Percentiles rank a stretch among this genome's conserved stretches.
phyloP scores from a whole-genome alignment of 2,797 vertebrate species.

The Catharus ustulatus region DNA sequence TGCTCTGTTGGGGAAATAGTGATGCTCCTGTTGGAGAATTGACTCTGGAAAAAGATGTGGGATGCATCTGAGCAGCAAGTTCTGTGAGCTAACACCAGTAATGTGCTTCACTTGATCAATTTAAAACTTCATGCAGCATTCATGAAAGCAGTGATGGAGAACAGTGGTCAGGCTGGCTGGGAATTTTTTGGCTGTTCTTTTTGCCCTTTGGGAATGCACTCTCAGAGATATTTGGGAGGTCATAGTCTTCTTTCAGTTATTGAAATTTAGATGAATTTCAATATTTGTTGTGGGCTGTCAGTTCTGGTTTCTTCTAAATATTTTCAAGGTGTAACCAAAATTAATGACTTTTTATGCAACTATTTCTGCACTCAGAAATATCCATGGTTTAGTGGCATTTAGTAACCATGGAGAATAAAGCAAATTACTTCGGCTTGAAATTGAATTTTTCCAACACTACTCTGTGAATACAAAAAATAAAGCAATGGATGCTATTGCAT shows the following conservation, averaged over 20 bases:
- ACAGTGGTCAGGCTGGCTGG: not conserved
- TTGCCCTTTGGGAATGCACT: not conserved
- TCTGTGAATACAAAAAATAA: not conserved
- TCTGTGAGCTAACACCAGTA: not conserved
- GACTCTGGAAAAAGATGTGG: not conserved
- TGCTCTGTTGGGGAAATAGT: not conserved
- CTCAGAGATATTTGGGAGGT: not conserved
- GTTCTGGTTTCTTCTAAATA: not conserved
- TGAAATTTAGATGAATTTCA: not conserved
- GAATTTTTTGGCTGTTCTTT: not conserved
- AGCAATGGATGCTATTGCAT: not conserved
- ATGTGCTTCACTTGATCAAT: not conserved
- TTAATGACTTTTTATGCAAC: not conserved
- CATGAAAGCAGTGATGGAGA: not conserved
- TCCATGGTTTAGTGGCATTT: not conserved
- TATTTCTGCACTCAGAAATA: not conserved
- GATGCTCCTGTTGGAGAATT: not conserved
- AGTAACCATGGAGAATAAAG: slow-evolving; percentile 14
- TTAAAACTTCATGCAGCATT: not conserved
- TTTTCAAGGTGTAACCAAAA: not conserved
- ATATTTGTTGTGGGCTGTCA: not conserved
- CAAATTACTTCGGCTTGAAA: slow-evolving; percentile 11
- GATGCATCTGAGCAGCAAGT: not conserved
- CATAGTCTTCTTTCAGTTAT: not conserved
- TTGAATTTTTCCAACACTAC: not conserved